phyloP scores from a whole-genome alignment of 2,113 vertebrate genomes.

The Spea multiplicata region DNA sequence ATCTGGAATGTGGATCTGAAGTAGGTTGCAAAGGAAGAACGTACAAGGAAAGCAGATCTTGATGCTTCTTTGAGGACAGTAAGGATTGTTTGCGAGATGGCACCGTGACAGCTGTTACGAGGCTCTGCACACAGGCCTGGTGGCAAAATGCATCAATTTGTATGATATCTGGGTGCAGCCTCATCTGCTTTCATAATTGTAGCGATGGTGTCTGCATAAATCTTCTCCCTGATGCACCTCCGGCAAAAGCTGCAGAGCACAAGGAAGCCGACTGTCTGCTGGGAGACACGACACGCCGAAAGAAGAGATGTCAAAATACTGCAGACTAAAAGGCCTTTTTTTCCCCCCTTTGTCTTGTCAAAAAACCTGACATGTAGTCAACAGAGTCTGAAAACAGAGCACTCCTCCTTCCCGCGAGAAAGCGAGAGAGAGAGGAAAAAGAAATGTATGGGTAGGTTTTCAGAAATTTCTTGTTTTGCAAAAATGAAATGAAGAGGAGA shows the following conservation, averaged over 20 bases:
- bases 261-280: conserved; percentile 51
- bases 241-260: conserved; percentile 51
- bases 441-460: no score
- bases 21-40: not conserved
- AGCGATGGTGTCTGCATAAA: conserved; percentile 62
- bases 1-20: conserved; percentile 40
- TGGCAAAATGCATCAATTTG: conserved; percentile 63
- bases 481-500: no score
- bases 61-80: conserved; percentile 43
- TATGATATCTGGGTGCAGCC: conserved; percentile 59
- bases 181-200: conserved; percentile 62
- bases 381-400: not conserved
- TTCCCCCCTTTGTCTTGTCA: conserved; percentile 26
- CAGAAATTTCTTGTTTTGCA: no score
- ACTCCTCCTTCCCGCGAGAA: not conserved
- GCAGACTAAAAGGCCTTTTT: conserved; percentile 19
- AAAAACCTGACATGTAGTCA: conserved; percentile 32
- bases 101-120: conserved; percentile 60
- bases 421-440: not conserved
- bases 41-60: conserved; percentile 7
- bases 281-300: conserved; percentile 54
- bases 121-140: conserved; percentile 57
- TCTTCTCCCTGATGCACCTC: conserved; percentile 48
- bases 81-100: conserved; percentile 45
- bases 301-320: conserved; percentile 54